Conservation (phyloP, 1,140 invertebrate genomes). For the Drosophila kanapiae region DNA sequence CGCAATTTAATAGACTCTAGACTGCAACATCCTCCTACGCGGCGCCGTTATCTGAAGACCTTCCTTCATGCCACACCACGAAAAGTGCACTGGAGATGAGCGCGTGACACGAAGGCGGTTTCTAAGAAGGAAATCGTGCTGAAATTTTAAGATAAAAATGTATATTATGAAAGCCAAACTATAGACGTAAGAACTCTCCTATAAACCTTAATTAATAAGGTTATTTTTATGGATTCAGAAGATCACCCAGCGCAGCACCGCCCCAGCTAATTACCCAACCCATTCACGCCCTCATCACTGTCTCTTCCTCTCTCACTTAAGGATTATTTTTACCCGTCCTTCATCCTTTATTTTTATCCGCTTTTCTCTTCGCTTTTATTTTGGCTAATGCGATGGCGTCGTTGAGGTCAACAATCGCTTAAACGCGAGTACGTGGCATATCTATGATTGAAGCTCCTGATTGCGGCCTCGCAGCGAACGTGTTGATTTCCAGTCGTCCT, state of each 20-base stretch:
- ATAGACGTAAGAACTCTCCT: not conserved
- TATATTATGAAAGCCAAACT: too few relatives aligned
- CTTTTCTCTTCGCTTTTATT: constrained; percentile 32
- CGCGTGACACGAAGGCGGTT: constrained; percentile 30
- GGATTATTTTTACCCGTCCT: constrained; percentile 25
- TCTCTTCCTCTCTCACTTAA: not conserved
- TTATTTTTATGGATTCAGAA: too few relatives aligned
- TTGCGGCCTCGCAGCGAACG: constrained; percentile 59
- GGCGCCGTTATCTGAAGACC: constrained; percentile 26
- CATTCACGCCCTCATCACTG: constrained; percentile 24
- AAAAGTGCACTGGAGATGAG: constrained; percentile 6
- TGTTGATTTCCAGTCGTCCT: constrained; percentile 58
- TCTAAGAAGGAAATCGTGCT: fast-evolving
- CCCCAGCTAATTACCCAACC: constrained; percentile 21
- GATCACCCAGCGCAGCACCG: not conserved
- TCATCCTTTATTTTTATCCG: constrained; percentile 11
- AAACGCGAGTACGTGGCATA: constrained; percentile 75
- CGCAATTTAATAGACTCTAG: constrained; percentile 68
- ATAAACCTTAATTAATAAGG: not conserved
- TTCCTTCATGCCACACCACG: not conserved
- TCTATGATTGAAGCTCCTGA: constrained; percentile 74
- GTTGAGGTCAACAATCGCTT: constrained; percentile 78
- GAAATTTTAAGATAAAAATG: not conserved
- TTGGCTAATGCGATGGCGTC: constrained; percentile 50
- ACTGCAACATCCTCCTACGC: constrained; percentile 41